Evolutionary conservation across 2,888 invertebrate genomes (phyloP).

Genomic region (Siphlonurus alternatus): DNA sequence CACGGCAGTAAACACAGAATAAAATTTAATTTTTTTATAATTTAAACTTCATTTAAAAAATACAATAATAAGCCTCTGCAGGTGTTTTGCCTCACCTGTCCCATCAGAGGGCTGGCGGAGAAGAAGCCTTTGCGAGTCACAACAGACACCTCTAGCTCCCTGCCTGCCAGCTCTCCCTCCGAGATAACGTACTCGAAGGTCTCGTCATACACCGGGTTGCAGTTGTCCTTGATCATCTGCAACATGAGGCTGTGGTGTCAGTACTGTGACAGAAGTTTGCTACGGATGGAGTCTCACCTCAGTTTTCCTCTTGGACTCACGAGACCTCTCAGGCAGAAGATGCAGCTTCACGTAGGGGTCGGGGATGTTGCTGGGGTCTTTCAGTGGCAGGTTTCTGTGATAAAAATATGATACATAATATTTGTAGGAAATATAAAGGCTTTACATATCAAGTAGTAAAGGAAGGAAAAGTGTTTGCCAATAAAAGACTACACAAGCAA

Average conservation of each 20-base stretch:
- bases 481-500: too few species aligned
- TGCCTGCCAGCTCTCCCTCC: slow-evolving; percentile 56
- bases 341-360: slow-evolving; percentile 84
- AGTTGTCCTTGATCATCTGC: slow-evolving; percentile 66
- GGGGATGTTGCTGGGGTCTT: slow-evolving; percentile 67
- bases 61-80: too few species aligned
- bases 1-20: too few species aligned
- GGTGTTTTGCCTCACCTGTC: slow-evolving; percentile 41
- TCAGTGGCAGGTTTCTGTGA: slow-evolving; percentile 56
- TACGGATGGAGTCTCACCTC: slow-evolving; percentile 30
- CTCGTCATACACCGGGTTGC: slow-evolving; percentile 81
- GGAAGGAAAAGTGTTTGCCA: too few species aligned
- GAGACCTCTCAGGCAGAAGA: slow-evolving; percentile 64
- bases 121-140: slow-evolving; percentile 72
- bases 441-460: too few species aligned
- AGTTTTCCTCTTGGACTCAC: slow-evolving; percentile 77
- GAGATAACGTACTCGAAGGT: slow-evolving; percentile 79
- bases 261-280: neutral
- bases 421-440: too few species aligned
- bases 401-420: slow-evolving; percentile 9
- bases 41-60: too few species aligned
- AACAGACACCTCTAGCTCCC: slow-evolving; percentile 69
- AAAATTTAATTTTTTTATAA: too few species aligned
- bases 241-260: slow-evolving; percentile 10
- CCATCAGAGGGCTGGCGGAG: slow-evolving; percentile 67